Evolutionary conservation across 2,888 invertebrate species (phyloP).

Genomic region (Mythimna lalbum): DNA sequence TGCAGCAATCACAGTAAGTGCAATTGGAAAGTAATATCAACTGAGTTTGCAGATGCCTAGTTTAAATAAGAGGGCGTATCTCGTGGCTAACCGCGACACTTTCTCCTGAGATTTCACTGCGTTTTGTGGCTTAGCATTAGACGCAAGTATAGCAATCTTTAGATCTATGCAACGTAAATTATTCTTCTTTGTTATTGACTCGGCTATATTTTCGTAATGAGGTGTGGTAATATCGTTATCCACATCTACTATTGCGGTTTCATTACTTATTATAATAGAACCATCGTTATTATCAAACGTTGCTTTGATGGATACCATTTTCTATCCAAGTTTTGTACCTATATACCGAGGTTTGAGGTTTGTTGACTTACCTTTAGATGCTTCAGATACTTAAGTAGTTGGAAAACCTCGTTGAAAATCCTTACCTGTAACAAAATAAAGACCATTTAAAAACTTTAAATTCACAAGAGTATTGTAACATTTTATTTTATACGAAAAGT

Average conservation of each 20-base stretch:
- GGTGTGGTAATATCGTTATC: constrained; percentile 31
- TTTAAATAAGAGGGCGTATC: constrained; percentile 82
- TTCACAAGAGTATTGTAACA: background rate
- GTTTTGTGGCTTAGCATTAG: constrained; percentile 71
- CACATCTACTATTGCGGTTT: constrained; percentile 31
- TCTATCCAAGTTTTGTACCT: background rate
- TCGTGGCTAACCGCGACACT: constrained; percentile 81
- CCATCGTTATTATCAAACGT: constrained; percentile 6
- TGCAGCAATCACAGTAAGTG: constrained; percentile 54
- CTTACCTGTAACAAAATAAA: constrained; percentile 64
- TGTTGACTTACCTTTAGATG: constrained; percentile 35
- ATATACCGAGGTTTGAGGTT: too few species aligned
- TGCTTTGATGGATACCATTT: constrained; percentile 8
- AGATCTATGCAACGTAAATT: constrained; percentile 51
- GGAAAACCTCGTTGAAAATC: background rate
- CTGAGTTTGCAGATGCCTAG: constrained; percentile 75
- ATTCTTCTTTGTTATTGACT: constrained; percentile 60
- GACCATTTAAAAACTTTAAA: background rate
- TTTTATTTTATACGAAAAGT: constrained; percentile 2
- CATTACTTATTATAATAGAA: constrained; percentile 12
- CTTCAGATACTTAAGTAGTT: background rate
- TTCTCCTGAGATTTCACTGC: constrained; percentile 82
- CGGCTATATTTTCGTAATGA: constrained; percentile 44
- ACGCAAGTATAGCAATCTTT: constrained; percentile 67
- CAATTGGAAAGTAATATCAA: constrained; percentile 71